These are phyloP conservation scores for Timema cristinae DNA, from an alignment of 2,888 invertebrate genomes.

Conservation along the genomic window DNA sequence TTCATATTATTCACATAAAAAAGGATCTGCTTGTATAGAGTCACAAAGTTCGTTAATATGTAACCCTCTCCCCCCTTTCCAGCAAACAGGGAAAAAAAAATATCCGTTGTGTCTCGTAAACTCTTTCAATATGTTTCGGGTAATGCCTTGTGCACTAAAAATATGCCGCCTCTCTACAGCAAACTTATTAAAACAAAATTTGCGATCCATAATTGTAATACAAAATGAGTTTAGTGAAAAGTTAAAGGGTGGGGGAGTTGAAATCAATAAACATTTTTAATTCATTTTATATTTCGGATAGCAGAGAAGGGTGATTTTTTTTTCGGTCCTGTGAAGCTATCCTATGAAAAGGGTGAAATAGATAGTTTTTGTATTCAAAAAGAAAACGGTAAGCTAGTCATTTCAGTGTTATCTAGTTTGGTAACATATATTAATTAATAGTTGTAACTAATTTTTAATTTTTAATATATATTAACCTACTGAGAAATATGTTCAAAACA, in stretches of 20 bases:
- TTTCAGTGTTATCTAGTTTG: no score
- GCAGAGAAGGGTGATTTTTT: no score
- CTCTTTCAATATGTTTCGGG: slow-evolving; percentile 16
- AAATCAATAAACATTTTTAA: slow-evolving; percentile 6
- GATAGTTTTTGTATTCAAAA: no score
- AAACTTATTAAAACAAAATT: slow-evolving; percentile 15
- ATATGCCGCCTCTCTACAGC: slow-evolving; percentile 9
- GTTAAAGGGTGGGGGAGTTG: not conserved
- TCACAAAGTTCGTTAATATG: slow-evolving; percentile 17
- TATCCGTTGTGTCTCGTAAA: slow-evolving; percentile 8
- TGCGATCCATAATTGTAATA: slow-evolving; percentile 15
- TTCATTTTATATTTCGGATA: not conserved
- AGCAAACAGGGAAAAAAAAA: not conserved
- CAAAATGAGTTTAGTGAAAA: slow-evolving; percentile 17
- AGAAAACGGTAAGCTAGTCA: no score
- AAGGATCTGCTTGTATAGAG: slow-evolving; percentile 15
- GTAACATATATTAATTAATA: no score
- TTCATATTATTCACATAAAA: slow-evolving; percentile 11
- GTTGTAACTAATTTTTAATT: no score
- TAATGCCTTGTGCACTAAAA: slow-evolving; percentile 17
- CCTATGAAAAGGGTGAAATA: no score
- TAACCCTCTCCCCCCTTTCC: slow-evolving; percentile 1
- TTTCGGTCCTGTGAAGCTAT: no score
- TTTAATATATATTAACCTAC: no score
- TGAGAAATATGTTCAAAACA: no score